Base-by-base conservation (phyloP, 2,113 vertebrate genomes). In the Athene noctua region DNA sequence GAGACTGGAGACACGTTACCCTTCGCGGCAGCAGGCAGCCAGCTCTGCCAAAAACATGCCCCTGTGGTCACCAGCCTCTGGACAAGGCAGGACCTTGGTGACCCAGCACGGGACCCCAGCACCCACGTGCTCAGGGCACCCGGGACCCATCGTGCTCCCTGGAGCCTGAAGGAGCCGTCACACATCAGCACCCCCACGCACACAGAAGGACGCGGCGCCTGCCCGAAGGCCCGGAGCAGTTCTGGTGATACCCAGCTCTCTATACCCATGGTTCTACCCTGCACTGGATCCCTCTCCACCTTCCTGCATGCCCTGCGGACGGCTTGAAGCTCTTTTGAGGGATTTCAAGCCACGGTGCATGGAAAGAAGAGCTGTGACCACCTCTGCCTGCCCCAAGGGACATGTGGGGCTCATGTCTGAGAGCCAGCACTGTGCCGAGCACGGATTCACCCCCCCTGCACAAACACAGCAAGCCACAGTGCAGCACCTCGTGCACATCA, bases 121-220 rank as follows among this genome's bases (percentile, higher is more conserved):
- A 67, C 21, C 29, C 40, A 62, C 0, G 0, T 12, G 66, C 47
- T 94, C 79, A 40, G 25, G 25, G 51, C 1, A 8, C 38, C 47
- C 1, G 1, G 55, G 51, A 57, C 46, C 54, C 32, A 17, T n/a
- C 2, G 2, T 3, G 15, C 10, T 63, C 58, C 63, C 34, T 15
- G 51, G 20, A 79, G 51, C 46, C 81, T 7, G 18, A 84, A 59
- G 2, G 8, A 79, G 57, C 47, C 61, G 13, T 21, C 44, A 10
- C 57, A 51, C 27, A 16, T 7, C 68, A 86, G 47, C 8, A 4
- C n/a, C 26, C 47, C 36, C 21, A 16, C 0, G 0, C 1, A 19
- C 78, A 47, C 0, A 4, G 42, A 23, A 21, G 59, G 32, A 55
- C 0, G 0, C 0, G 1, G 21, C 27, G 34, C 34, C 55, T 46